Evolutionary conservation across 2,113 vertebrate genomes (phyloP).

Genomic region (Garra rufa): DNA sequence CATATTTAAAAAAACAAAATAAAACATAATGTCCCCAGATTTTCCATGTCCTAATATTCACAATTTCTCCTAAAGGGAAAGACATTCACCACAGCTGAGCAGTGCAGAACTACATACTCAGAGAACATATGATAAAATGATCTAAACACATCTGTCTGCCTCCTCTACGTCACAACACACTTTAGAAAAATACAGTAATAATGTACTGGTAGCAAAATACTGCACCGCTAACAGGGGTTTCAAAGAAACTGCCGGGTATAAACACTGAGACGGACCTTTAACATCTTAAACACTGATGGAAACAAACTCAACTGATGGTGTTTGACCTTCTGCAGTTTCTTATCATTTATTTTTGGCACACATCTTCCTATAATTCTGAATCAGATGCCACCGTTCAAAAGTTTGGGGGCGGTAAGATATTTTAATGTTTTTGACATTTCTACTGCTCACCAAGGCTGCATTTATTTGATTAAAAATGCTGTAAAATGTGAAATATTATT

Average conservation of each 20-base stretch:
- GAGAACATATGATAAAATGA: conserved; percentile 56
- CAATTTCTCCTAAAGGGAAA: conserved; percentile 26
- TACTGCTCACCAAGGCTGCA: neutral
- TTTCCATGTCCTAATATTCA: conserved; percentile 1
- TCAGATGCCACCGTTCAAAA: neutral
- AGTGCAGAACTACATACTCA: conserved; percentile 59
- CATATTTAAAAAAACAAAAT: neutral
- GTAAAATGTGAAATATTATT: neutral
- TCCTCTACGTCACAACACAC: conserved; percentile 38
- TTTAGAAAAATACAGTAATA: conserved; percentile 52
- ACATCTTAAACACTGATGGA: neutral
- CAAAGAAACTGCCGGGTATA: conserved; percentile 66
- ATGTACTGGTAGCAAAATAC: conserved; percentile 70
- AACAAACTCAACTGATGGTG: neutral
- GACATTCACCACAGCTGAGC: conserved; percentile 45
- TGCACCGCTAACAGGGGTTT: conserved; percentile 61
- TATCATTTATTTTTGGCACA: conserved; percentile 50
- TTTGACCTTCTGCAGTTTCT: neutral
- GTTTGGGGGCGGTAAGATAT: neutral
- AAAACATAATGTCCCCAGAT: conserved; percentile 4
- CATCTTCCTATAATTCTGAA: conserved; percentile 36
- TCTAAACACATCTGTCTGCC: neutral
- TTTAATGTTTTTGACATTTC: neutral
- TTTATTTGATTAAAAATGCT: neutral
- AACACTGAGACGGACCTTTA: neutral